These are phyloP conservation scores for Diogma glabrata DNA, from an alignment of 2,888 invertebrate species.

Conservation along the genomic window DNA sequence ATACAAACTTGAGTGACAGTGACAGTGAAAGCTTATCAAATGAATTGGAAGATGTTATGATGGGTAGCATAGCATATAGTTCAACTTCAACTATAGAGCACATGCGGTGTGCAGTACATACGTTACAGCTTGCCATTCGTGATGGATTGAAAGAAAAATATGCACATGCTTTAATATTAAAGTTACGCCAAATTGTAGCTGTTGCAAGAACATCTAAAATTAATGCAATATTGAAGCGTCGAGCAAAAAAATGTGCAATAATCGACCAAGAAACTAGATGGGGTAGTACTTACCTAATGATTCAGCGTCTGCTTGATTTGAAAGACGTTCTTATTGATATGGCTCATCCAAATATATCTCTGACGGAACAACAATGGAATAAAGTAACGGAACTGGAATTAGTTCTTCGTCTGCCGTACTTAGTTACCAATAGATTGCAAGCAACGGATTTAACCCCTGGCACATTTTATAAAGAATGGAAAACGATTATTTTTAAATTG, in stretches of 20 bases:
- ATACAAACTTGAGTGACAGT: too few species aligned
- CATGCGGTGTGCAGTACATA: constrained; percentile 5
- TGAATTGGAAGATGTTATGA: too few species aligned
- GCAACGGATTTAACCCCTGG: background rate
- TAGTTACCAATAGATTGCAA: constrained; percentile 4
- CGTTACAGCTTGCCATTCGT: constrained; percentile 3
- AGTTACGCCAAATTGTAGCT: too few species aligned
- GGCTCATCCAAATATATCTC: too few species aligned
- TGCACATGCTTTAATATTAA: too few species aligned
- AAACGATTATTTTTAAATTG: background rate
- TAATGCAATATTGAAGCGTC: too few species aligned
- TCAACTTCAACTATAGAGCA: background rate
- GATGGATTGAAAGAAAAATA: constrained; percentile 5
- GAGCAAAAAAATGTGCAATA: too few species aligned
- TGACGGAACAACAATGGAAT: constrained; percentile 2
- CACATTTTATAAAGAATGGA: constrained; percentile 2
- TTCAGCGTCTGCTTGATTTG: constrained; percentile 4
- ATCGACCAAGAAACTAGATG: background rate
- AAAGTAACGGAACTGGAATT: background rate
- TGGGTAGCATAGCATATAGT: too few species aligned
- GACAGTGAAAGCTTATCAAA: too few species aligned
- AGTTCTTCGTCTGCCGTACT: background rate
- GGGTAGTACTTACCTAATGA: constrained; percentile 7
- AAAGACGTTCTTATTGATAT: background rate
- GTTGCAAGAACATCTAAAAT: too few species aligned